Conservation (phyloP, 2,797 vertebrate genomes). For the Lateolabrax maculatus region DNA sequence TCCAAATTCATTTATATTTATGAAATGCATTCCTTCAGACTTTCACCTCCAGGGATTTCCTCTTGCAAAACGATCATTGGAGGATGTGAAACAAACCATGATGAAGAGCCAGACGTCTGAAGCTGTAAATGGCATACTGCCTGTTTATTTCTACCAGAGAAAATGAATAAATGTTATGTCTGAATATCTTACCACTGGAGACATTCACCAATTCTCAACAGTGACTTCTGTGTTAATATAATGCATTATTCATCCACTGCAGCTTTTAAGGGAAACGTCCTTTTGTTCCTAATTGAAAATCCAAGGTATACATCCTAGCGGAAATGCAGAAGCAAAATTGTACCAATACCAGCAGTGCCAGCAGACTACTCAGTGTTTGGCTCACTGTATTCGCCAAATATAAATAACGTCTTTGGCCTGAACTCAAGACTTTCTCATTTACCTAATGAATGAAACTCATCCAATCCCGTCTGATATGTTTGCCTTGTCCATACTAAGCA, state of each 20-base stretch:
- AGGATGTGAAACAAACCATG: conserved; percentile 32
- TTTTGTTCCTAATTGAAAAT: conserved; percentile 61
- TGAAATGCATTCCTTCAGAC: conserved; percentile 33
- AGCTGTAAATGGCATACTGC: conserved; percentile 20
- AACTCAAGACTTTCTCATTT: conserved; percentile 76
- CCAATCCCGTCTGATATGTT: conserved; percentile 39
- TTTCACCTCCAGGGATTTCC: conserved; percentile 13
- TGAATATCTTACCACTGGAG: conserved; percentile 33
- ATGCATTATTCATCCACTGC: conserved; percentile 67
- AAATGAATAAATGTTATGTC: conserved; percentile 27
- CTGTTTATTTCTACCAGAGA: conserved; percentile 3
- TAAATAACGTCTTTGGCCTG: conserved; percentile 73
- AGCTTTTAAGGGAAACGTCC: conserved; percentile 38
- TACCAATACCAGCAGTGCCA: conserved; percentile 71
- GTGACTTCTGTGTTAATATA: conserved; percentile 51
- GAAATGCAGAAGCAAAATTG: conserved; percentile 48
- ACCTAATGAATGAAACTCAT: conserved; percentile 74
- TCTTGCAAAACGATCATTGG: conserved; percentile 11
- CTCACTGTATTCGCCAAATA: conserved; percentile 55
- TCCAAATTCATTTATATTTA: conserved; percentile 42
- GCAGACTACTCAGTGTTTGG: conserved; percentile 81
- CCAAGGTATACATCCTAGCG: conserved; percentile 56
- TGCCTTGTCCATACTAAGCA: conserved; percentile 43
- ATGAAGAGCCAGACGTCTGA: conserved; percentile 29
- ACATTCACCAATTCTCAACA: conserved; percentile 45